Percentiles rank a stretch among this genome's conserved stretches.
Conservation (phyloP, 2,888 invertebrate species). For the Drosophila mercatorum region DNA sequence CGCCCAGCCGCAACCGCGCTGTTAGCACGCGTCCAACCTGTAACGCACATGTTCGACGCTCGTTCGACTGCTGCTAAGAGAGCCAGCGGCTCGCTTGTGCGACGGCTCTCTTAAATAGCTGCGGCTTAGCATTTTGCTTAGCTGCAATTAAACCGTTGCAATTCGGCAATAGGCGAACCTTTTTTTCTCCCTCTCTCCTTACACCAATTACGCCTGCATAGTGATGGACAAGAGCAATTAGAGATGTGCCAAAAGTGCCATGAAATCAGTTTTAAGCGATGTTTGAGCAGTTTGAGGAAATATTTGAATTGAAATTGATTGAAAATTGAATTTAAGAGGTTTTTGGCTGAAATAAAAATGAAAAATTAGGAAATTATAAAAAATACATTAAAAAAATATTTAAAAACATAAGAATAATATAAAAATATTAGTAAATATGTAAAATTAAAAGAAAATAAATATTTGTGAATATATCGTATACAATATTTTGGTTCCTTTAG, state of each 20-base stretch:
- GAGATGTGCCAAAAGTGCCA: not conserved
- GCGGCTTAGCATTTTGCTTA: conserved; percentile 7
- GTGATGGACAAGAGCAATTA: not conserved
- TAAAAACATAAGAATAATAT: no score
- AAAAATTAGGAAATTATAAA: no score
- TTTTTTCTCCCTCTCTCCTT: not conserved
- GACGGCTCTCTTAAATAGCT: conserved; percentile 26
- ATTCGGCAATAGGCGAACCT: conserved; percentile 36
- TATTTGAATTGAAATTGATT: no score
- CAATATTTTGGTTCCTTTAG: no score
- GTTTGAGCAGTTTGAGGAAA: no score
- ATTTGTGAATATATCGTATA: no score
- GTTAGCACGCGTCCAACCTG: conserved; percentile 35
- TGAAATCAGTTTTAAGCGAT: not conserved
- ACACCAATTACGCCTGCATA: not conserved
- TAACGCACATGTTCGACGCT: conserved; percentile 26
- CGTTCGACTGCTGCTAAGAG: conserved; percentile 14
- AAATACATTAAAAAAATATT: no score
- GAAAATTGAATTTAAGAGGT: no score
- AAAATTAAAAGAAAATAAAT: no score
- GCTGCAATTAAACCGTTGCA: conserved; percentile 32
- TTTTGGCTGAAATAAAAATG: no score
- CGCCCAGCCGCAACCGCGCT: conserved; percentile 3
- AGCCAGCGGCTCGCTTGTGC: not conserved
- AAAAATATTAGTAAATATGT: no score